Base-by-base conservation (phyloP, 2,797 vertebrate genomes). In the Cetoscarus ocellatus region DNA sequence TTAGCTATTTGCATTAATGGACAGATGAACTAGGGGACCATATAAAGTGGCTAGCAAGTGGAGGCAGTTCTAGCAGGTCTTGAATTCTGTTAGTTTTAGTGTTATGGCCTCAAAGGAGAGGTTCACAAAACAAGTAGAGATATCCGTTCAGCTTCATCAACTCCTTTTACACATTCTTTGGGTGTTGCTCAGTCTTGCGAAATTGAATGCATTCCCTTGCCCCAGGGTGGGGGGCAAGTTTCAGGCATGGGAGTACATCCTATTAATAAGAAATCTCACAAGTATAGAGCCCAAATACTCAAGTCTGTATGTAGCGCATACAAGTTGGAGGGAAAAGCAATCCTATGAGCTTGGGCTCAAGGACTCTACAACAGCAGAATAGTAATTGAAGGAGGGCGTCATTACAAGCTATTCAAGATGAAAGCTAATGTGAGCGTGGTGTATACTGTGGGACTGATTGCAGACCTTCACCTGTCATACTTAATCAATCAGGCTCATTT, bases 401-500 rank as follows among this genome's bases (percentile, higher is more conserved):
- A 39, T 66, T 55, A 54, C 18, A 54, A 39, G 61, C 55, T 42
- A 82, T 67, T 53, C 7, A 34, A 66, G 69, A 57, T 10, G 69
- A 48, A 61, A 73, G 50, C 17, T 1, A 43, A 58, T 78, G 64
- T 49, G 40, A 48, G 48, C 0, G 54, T 19, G 38, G 45, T 17
- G 0, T 17, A 0, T 15, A 61, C 1, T 34, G 18, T 43, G 13
- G 59, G 51, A 45, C 18, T 55, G 51, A 80, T 34, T 61, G 68
- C 39, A 6, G 50, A 77, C 40, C 44, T 45, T 70, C 70, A 55
- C 56, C 64, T 72, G 66, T 51, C 76, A 65, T 54, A 43, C 39
- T 62, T 36, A 67, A 85, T 85, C 69, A 71, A 78, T 83, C 12
- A 18, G 6, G 40, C 48, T 61, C 6, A 65, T 72, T 69, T 75